Evolutionary conservation across 2,888 invertebrate genomes (phyloP).

Genomic region (Drosophila melanosoma): DNA sequence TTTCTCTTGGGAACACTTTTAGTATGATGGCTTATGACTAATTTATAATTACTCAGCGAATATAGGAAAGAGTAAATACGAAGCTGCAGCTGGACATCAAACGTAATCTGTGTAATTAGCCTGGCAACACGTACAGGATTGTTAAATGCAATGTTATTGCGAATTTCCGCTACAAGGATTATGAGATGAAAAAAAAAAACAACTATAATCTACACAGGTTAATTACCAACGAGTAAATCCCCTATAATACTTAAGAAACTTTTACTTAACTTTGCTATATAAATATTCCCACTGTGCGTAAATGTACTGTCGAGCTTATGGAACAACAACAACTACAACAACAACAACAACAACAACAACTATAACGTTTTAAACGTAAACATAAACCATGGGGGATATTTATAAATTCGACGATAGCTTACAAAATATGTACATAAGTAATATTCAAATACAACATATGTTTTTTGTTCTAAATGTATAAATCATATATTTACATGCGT

Average conservation of each 20-base stretch:
- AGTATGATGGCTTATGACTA: conserved; percentile 20
- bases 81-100: conserved; percentile 1
- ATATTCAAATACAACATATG: not conserved
- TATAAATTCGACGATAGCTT: conserved; percentile 10
- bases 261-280: conserved; percentile 53
- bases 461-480: conserved; percentile 6
- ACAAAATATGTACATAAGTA: conserved; percentile 27
- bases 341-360: not conserved
- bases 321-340: not conserved
- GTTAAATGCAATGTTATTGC: conserved; percentile 43
- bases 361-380: not conserved
- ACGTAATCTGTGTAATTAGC: not conserved
- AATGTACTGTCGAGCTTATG: conserved; percentile 4
- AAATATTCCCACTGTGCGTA: conserved; percentile 8
- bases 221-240: conserved; percentile 55
- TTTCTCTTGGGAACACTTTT: conserved; percentile 10
- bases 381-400: conserved; percentile 11
- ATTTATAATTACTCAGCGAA: conserved; percentile 18
- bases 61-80: not conserved
- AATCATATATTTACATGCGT: conserved; percentile 39
- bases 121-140: conserved; percentile 8
- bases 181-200: conserved; percentile 1
- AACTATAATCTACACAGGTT: conserved; percentile 51
- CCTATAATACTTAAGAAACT: conserved; percentile 56
- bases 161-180: conserved; percentile 24